Base-by-base conservation (phyloP, 2,888 invertebrate genomes). In the Melieria omissa region DNA sequence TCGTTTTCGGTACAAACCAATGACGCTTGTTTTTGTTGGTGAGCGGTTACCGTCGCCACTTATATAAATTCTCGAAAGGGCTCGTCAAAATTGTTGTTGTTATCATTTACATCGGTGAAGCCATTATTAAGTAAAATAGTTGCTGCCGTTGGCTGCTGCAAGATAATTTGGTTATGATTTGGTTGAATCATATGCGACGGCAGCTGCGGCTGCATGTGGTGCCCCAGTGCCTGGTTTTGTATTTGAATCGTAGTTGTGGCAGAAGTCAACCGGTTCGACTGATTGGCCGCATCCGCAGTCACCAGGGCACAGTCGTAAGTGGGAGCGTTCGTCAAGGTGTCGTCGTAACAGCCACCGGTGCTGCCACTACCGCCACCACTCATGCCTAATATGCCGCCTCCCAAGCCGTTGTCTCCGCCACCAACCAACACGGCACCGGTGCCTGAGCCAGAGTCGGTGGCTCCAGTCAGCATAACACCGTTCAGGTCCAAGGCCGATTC, bases 11-110 rank as follows among this genome's bases (percentile, higher is more conserved):
- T 29, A 3, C 29, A 29, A 29, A 29, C 29, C 29, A 29, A 29
- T 29, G 2, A 29, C 29, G 29, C 29, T 29, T 29, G 29, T 29
- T 29, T 29, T 29, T 29, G 29, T 29, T 29, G 29, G 29, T 29
- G 29, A 29, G 29, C 29, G 29, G 29, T 29, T 29, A 29, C 29
- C 1, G 29, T 29, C 29, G 29, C 29, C n/a, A 58, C 75, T 85
- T 86, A 86, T 70, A 86, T 79, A 76, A 86, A 86, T 76, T 86
- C 86, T 76, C 86, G 82, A 77, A 86, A 86, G 9, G 86, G 86
- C 74, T 86, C 86, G 72, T 86, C 86, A 71, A 82, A 86, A 75
- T 82, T 86, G 74, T 83, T 86, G 47, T 84, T 86, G 74, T 83
- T 84, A 69, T 82, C 84, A 78, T 84, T 83, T 4, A 81, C 71